Evolutionary conservation across 1,140 invertebrate genomes (phyloP).

Genomic region (Hylaeus anthracinus): DNA sequence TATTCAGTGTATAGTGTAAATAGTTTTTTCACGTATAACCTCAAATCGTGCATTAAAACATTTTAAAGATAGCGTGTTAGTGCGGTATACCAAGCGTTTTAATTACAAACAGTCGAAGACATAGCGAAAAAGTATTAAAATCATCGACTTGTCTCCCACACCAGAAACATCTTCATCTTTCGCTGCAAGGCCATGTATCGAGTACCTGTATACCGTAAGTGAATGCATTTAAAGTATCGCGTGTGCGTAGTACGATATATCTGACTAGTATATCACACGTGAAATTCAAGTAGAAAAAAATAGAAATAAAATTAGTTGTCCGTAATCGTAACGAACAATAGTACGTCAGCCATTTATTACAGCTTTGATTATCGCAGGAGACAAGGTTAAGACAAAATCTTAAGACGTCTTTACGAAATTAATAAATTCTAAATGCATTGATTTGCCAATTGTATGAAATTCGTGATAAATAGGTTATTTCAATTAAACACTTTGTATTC

Average conservation of each 20-base stretch:
- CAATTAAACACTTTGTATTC: too few species aligned
- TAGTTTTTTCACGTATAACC: conserved; percentile 17
- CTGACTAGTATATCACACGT: not conserved
- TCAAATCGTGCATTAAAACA: conserved; percentile 1
- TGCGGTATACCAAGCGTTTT: not conserved
- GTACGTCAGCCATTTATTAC: not conserved
- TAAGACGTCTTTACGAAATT: not conserved
- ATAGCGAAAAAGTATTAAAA: not conserved
- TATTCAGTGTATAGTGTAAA: too few species aligned
- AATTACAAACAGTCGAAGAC: not conserved
- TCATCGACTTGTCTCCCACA: not conserved
- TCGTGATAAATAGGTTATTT: not conserved
- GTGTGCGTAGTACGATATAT: not conserved
- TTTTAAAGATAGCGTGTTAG: not conserved
- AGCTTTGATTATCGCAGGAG: not conserved
- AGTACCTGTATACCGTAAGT: not conserved
- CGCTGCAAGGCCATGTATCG: conserved; percentile 5
- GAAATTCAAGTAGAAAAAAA: not conserved
- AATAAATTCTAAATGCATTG: not conserved
- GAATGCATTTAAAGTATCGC: not conserved
- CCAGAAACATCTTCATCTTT: not conserved
- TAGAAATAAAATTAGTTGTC: not conserved
- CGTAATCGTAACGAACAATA: not conserved
- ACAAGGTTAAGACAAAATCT: not conserved
- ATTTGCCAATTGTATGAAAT: not conserved